Base-by-base conservation (phyloP, 2,797 vertebrate species). In the Cynodonichthys magdalenae region DNA sequence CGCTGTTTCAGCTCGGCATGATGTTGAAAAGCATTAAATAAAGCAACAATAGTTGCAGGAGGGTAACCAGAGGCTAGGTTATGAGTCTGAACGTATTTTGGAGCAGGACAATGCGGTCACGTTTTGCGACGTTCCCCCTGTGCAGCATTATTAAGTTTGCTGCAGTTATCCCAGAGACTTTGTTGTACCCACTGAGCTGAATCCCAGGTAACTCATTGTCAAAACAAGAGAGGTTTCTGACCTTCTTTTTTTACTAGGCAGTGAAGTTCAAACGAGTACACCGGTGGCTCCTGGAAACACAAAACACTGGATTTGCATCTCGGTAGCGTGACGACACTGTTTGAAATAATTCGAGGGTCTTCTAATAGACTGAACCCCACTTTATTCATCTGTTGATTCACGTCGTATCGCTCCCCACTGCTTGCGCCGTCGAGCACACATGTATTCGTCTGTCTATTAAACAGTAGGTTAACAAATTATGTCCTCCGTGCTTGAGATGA, bases 241-340 rank as follows among this genome's bases (percentile, higher is more conserved):
- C 88, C 89, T 85, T 83, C 75, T 89, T 90, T 90, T 82, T 90
- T 90, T 82, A 81, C 83, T 39, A 20, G 67, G 71, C 75, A 77
- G 77, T 80, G 82, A 90, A 88, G 90, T 91, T 89, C 81, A 90
- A 42, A 44, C 27, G n/a, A 49, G 54, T 84, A 57, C 48, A 20
- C 83, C 75, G 80, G 78, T 87, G 83, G 83, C 77, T 75, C 79
- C 45, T 82, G 84, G 90, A 88, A 89, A 87, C 88, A 80, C 34
- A 7, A 76, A 90, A 88, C 74, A 75, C 68, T 63, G 63, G 66
- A 56, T n/a, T 44, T 60, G 48, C 75, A 54, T 59, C 67, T 63
- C 67, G 60, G 78, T 66, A 75, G 69, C 50, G 54, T 12, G 39
- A 24, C 10, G 39, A 24, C 31, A 59, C 70, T 81, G 75, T 83